These are phyloP conservation scores for Sarcophaga rosellei DNA, from an alignment of 2,888 invertebrate genomes.

Conservation along the genomic window DNA sequence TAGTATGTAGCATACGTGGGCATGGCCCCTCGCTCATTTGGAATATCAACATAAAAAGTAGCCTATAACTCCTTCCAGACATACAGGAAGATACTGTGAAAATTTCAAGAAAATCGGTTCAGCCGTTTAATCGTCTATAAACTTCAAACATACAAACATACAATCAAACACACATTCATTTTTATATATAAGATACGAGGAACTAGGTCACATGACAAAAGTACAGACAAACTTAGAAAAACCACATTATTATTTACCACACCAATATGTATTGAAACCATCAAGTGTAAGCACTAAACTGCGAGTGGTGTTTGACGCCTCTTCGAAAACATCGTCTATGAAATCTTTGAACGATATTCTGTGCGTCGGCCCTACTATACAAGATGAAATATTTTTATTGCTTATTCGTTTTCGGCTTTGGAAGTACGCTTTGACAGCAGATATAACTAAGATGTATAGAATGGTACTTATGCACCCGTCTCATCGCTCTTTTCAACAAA, in stretches of 20 bases:
- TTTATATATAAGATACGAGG: too few species aligned
- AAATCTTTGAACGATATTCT: constrained; percentile 63
- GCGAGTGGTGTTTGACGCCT: constrained; percentile 60
- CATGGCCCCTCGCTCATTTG: too few species aligned
- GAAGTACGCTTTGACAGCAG: constrained; percentile 60
- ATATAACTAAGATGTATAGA: constrained; percentile 67
- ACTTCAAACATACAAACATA: too few species aligned
- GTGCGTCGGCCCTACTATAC: constrained; percentile 63
- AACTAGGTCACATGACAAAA: constrained; percentile 20
- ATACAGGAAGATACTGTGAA: too few species aligned
- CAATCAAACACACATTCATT: too few species aligned
- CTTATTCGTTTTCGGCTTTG: constrained; percentile 56
- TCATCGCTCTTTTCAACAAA: constrained; percentile 62
- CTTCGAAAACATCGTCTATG: constrained; percentile 54
- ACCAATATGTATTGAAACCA: constrained; percentile 64
- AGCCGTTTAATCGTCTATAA: too few species aligned
- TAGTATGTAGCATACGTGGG: too few species aligned
- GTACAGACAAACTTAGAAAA: not conserved
- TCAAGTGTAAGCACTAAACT: constrained; percentile 62
- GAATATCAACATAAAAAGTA: too few species aligned
- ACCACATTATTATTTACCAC: constrained; percentile 60
- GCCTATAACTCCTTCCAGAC: too few species aligned
- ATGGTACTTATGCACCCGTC: constrained; percentile 54
- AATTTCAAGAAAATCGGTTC: too few species aligned
- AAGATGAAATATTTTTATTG: constrained; percentile 53